phyloP scores from a whole-genome alignment of 2,888 invertebrate genomes.

The Phrixothrix hirtus region DNA sequence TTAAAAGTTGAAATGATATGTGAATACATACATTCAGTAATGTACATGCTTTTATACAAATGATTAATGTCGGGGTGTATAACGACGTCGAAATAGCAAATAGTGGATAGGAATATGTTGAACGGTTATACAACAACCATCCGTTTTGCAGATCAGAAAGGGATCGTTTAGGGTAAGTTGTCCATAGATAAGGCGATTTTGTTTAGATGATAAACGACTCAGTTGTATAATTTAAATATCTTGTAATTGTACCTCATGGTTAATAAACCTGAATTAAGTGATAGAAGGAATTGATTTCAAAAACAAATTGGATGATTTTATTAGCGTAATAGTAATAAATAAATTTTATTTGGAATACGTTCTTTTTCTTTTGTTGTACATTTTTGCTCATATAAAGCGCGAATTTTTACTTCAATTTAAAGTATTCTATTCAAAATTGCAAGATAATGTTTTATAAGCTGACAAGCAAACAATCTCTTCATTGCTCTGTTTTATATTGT shows the following conservation, averaged over 20 bases:
- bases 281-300: not conserved
- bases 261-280: not conserved
- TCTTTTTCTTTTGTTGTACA: too few species aligned
- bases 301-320: not conserved
- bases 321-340: not conserved
- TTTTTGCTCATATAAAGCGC: too few species aligned
- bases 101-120: not conserved
- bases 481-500: slow-evolving; percentile 4
- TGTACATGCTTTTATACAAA: not conserved
- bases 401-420: not conserved
- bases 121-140: not conserved
- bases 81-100: not conserved
- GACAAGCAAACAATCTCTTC: slow-evolving; percentile 5
- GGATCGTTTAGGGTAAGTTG: not conserved
- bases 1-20: too few species aligned
- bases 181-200: not conserved
- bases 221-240: not conserved
- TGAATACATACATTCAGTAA: too few species aligned
- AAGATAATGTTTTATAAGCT: slow-evolving; percentile 3
- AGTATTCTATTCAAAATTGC: not conserved
- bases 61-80: not conserved
- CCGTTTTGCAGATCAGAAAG: not conserved
- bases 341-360: not conserved
- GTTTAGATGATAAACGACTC: not conserved
- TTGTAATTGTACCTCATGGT: not conserved